phyloP scores from a whole-genome alignment of 2,797 vertebrate species.

The Hemitrygon akajei region DNA sequence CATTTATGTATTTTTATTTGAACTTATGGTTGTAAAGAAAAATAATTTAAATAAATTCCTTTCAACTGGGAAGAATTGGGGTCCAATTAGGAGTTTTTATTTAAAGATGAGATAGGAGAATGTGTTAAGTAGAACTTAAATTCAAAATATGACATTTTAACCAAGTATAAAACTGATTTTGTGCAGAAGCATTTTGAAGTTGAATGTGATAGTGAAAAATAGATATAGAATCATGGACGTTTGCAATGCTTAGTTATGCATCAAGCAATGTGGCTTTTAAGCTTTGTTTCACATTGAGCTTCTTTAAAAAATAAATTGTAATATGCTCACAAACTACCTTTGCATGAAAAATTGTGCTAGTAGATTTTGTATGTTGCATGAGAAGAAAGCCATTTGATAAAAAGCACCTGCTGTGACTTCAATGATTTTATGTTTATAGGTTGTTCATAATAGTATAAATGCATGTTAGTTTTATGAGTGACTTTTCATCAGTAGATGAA shows the following conservation, averaged over 20 bases:
- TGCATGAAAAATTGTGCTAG: background rate
- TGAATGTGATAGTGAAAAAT: background rate
- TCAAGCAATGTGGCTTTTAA: background rate
- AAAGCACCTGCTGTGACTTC: background rate
- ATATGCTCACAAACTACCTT: background rate
- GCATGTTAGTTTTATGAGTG: background rate
- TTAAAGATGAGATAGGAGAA: background rate
- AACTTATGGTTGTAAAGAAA: background rate
- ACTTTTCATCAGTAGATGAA: background rate
- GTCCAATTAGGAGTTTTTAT: background rate
- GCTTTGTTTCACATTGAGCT: background rate
- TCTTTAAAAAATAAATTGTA: background rate
- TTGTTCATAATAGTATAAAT: background rate
- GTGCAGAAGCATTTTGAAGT: background rate
- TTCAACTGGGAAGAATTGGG: background rate
- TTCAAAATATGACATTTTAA: background rate
- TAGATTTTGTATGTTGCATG: conserved; percentile 10
- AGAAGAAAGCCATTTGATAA: background rate
- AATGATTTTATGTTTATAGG: background rate
- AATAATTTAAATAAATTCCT: background rate
- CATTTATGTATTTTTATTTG: background rate
- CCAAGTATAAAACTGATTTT: background rate
- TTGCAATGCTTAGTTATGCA: background rate
- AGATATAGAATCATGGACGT: background rate
- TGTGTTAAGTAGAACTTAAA: background rate